These are phyloP conservation scores for Sisyra terminalis DNA, from an alignment of 2,888 invertebrate species.

Conservation along the genomic window DNA sequence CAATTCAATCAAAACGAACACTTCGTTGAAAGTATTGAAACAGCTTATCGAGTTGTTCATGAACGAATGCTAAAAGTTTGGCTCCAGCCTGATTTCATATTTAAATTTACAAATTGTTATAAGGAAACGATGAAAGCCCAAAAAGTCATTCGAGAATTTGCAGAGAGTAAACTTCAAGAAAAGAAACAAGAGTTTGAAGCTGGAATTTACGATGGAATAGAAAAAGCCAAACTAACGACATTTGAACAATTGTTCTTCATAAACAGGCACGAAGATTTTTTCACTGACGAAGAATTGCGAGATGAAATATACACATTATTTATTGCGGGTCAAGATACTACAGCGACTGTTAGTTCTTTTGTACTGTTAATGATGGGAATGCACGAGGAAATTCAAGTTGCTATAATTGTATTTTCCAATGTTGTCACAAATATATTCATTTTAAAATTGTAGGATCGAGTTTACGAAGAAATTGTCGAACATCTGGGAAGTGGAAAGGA, in stretches of 20 bases:
- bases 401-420: neutral
- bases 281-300: neutral
- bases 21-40: neutral
- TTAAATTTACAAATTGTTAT: neutral
- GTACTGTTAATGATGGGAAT: constrained; percentile 1
- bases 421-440: neutral
- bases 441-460: neutral
- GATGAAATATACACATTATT: constrained; percentile 2
- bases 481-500: neutral
- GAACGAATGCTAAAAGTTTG: neutral
- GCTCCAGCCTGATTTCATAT: neutral
- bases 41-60: neutral
- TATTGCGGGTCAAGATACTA: constrained; percentile 3
- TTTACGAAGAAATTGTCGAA: neutral
- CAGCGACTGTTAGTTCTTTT: neutral
- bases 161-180: neutral
- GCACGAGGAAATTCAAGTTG: constrained; percentile 2
- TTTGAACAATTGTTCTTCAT: neutral
- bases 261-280: neutral
- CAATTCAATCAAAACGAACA: neutral
- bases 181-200: neutral
- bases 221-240: neutral
- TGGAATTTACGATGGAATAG: neutral
- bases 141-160: neutral
- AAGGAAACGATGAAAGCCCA: neutral